Base-by-base conservation (phyloP, 2,113 vertebrate species). In the Siniperca knerii region DNA sequence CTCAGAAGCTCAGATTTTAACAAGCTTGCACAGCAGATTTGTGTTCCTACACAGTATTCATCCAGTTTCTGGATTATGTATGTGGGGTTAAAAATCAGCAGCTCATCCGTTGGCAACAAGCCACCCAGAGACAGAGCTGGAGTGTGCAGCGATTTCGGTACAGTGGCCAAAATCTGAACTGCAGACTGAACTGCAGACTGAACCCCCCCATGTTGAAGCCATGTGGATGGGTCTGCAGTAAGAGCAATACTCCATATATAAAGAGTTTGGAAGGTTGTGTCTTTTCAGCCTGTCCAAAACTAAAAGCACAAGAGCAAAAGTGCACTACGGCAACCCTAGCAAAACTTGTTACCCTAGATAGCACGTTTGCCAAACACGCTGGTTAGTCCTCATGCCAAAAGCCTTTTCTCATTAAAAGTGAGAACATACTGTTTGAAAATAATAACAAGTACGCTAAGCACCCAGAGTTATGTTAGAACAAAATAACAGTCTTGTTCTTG, bases 81-180 rank as follows among this genome's bases (percentile, higher is more conserved):
- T 75, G 60, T 50, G 7, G 68, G 46, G 48, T 79, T 62, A 75
- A 81, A 81, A 75, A 75, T 46, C 60, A 50, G 55, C 61, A 66
- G 68, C 61, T 82, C 54, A 83, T 87, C 48, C 69, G 55, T 37
- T 65, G 48, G 60, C 55, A 73, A 54, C 76, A 61, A 86, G n/a
- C 50, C 72, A 40, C 25, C 21, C 3, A 55, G 37, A 77, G 50
- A 64, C 23, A 6, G 21, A 33, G 58, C 61, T 8, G 25, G 67
- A 20, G 16, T 67, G 46, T 35, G 20, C 55, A 64, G 33, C 1
- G 8, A 25, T 25, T 73, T 79, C 11, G 1, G 23, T 15, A 40
- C 0, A 15, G 8, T 1, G 48, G 69, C n/a, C 57, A 16, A 62
- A 67, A 37, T 72, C 21, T 67, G 20, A 40, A 64, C 18, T 71